Conservation (phyloP, 2,797 vertebrate species). For the Eurystomus glaucurus region DNA sequence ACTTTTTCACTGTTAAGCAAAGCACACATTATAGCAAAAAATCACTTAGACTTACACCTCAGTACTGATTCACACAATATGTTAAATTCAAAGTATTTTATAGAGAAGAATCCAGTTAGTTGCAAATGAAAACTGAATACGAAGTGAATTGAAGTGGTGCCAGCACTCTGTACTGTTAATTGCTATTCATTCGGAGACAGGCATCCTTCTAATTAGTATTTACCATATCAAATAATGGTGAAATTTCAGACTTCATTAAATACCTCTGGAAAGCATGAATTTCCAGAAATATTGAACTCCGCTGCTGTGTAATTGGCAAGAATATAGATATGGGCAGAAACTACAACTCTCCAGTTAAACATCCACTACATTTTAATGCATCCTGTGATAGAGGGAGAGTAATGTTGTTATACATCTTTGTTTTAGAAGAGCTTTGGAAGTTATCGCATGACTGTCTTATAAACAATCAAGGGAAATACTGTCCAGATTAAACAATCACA, state of each 20-base stretch:
- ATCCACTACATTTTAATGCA: background rate
- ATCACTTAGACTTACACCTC: background rate
- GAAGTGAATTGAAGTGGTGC: background rate
- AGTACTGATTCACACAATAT: background rate
- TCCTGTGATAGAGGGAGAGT: background rate
- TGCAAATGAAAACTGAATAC: background rate
- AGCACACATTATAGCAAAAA: background rate
- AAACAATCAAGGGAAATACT: background rate
- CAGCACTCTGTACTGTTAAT: background rate
- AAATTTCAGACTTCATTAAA: conserved; percentile 19
- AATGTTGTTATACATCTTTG: accelerated
- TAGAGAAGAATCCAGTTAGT: background rate
- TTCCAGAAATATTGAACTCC: conserved; percentile 7
- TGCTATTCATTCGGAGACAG: background rate
- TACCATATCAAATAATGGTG: background rate
- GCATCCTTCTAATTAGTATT: background rate
- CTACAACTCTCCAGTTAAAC: background rate
- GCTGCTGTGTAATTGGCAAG: background rate
- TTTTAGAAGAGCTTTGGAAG: background rate
- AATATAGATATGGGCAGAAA: background rate
- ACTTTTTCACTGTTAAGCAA: background rate
- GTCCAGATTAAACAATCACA: background rate
- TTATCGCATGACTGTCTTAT: background rate
- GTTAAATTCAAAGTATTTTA: background rate
- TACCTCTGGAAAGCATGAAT: background rate